Conservation (phyloP, 2,888 invertebrate genomes). For the Agrochola lychnidis region DNA sequence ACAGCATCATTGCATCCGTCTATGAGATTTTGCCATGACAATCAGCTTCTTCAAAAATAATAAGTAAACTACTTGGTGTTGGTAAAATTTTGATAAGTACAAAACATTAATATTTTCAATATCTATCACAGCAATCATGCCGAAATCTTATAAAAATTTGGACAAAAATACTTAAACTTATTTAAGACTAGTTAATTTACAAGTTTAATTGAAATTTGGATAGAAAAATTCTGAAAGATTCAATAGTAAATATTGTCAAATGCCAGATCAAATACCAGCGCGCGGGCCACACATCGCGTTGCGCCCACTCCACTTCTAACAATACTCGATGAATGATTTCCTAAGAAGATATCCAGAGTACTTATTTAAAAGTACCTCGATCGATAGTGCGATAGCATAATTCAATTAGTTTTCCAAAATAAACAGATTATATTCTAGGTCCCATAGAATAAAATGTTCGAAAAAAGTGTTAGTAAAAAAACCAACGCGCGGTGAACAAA, state of each 20-base stretch:
- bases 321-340: slow-evolving; percentile 48
- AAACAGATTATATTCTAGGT: slow-evolving; percentile 64
- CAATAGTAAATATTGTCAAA: slow-evolving; percentile 68
- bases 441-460: slow-evolving; percentile 62
- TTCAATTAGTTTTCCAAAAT: slow-evolving; percentile 59
- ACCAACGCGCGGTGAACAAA: slow-evolving; percentile 64
- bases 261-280: slow-evolving; percentile 68
- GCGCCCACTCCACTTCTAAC: slow-evolving; percentile 36
- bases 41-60: slow-evolving; percentile 63
- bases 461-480: slow-evolving; percentile 67
- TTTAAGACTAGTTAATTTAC: slow-evolving; percentile 82
- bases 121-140: slow-evolving; percentile 78
- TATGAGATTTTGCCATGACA: slow-evolving; percentile 57
- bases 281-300: slow-evolving; percentile 19
- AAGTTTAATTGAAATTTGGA: slow-evolving; percentile 71
- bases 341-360: slow-evolving; percentile 47
- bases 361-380: slow-evolving; percentile 57
- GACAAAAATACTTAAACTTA: slow-evolving; percentile 79
- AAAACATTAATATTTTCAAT: slow-evolving; percentile 74
- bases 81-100: slow-evolving; percentile 77
- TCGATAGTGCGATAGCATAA: slow-evolving; percentile 46
- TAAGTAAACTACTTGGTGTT: slow-evolving; percentile 62
- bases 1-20: slow-evolving; percentile 63
- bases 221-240: slow-evolving; percentile 70
- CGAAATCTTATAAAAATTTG: slow-evolving; percentile 78